Evolutionary conservation across 1,140 invertebrate species (phyloP).

Genomic region (Mercenaria mercenaria): DNA sequence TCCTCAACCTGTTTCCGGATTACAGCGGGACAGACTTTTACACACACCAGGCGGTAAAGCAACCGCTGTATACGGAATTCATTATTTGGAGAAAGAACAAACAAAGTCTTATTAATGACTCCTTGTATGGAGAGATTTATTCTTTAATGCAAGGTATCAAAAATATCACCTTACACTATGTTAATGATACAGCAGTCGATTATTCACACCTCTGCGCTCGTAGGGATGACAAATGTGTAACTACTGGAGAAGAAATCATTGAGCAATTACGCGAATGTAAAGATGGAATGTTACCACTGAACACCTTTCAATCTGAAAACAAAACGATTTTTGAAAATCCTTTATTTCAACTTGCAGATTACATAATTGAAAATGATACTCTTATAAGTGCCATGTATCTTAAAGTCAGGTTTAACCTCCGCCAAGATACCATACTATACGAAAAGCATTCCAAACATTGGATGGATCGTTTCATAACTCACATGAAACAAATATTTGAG

Average conservation of each 20-base stretch:
- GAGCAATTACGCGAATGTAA: neutral
- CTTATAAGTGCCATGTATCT: neutral
- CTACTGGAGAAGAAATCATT: neutral
- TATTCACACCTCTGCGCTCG: neutral
- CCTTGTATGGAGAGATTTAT: neutral
- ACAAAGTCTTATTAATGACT: neutral
- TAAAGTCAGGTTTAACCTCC: neutral
- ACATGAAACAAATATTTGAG: neutral
- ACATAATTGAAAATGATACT: neutral
- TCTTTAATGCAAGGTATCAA: neutral
- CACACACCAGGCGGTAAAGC: neutral
- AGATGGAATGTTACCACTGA: neutral
- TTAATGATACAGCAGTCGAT: neutral
- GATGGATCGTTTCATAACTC: neutral
- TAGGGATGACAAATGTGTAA: conserved; percentile 14
- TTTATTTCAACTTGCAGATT: neutral
- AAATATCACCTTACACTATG: neutral
- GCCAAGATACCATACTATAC: neutral
- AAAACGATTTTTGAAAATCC: too few species aligned
- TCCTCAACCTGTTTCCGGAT: neutral
- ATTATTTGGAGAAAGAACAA: neutral
- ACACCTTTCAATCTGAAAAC: neutral
- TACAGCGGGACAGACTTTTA: neutral
- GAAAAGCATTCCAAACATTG: neutral
- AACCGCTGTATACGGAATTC: neutral